These are phyloP conservation scores for Lagodon rhomboides DNA, from an alignment of 2,797 vertebrate species.

Conservation along the genomic window DNA sequence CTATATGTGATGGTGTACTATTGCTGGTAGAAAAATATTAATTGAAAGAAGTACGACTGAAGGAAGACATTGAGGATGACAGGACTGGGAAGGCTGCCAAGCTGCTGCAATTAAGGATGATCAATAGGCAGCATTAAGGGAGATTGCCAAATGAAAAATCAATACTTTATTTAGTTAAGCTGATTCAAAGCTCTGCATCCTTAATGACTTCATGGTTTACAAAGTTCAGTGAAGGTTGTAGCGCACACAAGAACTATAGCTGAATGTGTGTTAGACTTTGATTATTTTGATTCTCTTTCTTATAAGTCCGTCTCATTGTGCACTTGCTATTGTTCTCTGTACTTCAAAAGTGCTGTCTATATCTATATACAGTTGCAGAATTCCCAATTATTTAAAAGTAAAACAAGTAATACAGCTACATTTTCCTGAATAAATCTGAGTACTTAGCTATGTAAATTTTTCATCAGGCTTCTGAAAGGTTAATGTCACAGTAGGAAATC, in stretches of 20 bases:
- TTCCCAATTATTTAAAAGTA: neutral
- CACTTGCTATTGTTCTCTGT: neutral
- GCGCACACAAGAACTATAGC: neutral
- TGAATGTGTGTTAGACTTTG: neutral
- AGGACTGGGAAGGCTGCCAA: constrained; percentile 35
- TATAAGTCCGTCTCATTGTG: too few species aligned
- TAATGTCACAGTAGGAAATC: neutral
- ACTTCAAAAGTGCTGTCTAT: neutral
- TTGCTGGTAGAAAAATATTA: constrained; percentile 10
- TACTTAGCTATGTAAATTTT: neutral
- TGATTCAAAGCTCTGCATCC: constrained; percentile 26
- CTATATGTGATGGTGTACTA: neutral
- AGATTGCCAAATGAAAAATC: constrained; percentile 36
- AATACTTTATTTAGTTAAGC: constrained; percentile 42
- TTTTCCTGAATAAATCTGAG: neutral
- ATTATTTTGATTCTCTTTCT: too few species aligned
- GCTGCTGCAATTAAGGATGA: constrained; percentile 43
- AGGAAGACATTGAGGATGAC: constrained; percentile 24
- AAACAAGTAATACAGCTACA: neutral
- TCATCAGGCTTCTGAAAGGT: neutral
- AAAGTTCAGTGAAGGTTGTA: neutral
- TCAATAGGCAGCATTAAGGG: constrained; percentile 28
- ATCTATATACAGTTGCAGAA: neutral
- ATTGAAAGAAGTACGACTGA: constrained; percentile 10
- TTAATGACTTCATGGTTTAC: constrained; percentile 22